Conservation (phyloP, 2,888 invertebrate species). For the Melieria omissa region DNA sequence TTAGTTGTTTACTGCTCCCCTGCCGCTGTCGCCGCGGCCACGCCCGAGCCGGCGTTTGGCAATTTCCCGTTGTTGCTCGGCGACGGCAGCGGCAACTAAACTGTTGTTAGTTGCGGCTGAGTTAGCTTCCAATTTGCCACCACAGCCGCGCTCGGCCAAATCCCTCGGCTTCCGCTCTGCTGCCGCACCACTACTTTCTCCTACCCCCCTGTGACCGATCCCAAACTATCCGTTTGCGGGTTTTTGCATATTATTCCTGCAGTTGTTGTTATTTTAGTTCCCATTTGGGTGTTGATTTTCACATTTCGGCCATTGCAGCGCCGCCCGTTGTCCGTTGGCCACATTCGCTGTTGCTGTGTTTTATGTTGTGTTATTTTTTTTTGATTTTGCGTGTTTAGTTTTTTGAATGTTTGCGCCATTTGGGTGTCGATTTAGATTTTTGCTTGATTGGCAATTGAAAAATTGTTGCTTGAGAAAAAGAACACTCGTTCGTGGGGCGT, state of each 20-base stretch:
- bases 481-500: too few relatives aligned
- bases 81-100: slow-evolving; percentile 43
- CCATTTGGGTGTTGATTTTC: slow-evolving; percentile 22
- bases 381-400: slow-evolving; percentile 21
- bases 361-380: slow-evolving; percentile 1
- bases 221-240: slow-evolving; percentile 56
- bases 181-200: slow-evolving; percentile 3
- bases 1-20: background rate
- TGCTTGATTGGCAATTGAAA: slow-evolving; percentile 40
- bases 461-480: slow-evolving; percentile 4
- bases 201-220: slow-evolving; percentile 43
- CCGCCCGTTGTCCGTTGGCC: too few relatives aligned
- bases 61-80: slow-evolving; percentile 23
- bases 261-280: slow-evolving; percentile 3
- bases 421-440: slow-evolving; percentile 40
- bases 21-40: background rate
- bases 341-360: background rate
- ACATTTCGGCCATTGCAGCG: slow-evolving; percentile 3
- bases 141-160: background rate
- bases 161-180: background rate
- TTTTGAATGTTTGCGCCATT: slow-evolving; percentile 31
- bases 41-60: background rate
- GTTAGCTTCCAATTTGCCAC: slow-evolving; percentile 52
- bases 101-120: slow-evolving; percentile 61
- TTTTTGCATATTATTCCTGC: slow-evolving; percentile 42